phyloP scores from a whole-genome alignment of 2,888 invertebrate species.

The Lepidochrysops patricia region DNA sequence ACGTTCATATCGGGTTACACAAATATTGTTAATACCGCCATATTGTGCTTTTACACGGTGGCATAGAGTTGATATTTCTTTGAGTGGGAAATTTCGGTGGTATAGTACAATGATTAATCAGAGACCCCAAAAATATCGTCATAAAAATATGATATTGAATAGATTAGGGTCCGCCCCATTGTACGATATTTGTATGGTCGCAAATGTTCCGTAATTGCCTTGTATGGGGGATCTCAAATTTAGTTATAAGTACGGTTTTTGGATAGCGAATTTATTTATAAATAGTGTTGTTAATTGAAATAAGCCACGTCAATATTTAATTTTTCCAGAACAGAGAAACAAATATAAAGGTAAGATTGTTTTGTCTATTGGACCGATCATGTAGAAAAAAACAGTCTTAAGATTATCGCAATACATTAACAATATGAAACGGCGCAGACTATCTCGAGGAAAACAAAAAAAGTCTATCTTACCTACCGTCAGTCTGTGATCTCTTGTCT shows the following conservation, averaged over 20 bases:
- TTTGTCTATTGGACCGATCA: too few species aligned
- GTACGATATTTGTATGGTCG: constrained; percentile 17
- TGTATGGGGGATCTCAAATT: constrained; percentile 2
- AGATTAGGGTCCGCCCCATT: constrained; percentile 28
- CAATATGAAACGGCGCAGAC: too few species aligned
- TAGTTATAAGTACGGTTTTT: constrained; percentile 12
- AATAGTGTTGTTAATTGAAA: not conserved
- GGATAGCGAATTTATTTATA: not conserved
- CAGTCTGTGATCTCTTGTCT: too few species aligned
- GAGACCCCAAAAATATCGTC: constrained; percentile 30
- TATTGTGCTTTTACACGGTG: not conserved
- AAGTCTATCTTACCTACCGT: too few species aligned
- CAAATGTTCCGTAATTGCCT: constrained; percentile 22
- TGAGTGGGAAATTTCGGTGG: not conserved
- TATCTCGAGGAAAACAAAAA: too few species aligned
- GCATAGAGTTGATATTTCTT: constrained; percentile 17
- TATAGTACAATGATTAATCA: constrained; percentile 33
- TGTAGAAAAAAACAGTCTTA: too few species aligned
- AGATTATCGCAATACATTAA: too few species aligned
- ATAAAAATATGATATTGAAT: constrained; percentile 43
- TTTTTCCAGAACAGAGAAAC: too few species aligned
- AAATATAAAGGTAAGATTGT: too few species aligned
- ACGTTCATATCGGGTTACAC: constrained; percentile 25
- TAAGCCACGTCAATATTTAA: not conserved
- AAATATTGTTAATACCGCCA: constrained; percentile 14